Percentiles rank a stretch among this genome's conserved stretches.
phyloP scores from a whole-genome alignment of 2,888 invertebrate species.

The Lasioglossum morio region DNA sequence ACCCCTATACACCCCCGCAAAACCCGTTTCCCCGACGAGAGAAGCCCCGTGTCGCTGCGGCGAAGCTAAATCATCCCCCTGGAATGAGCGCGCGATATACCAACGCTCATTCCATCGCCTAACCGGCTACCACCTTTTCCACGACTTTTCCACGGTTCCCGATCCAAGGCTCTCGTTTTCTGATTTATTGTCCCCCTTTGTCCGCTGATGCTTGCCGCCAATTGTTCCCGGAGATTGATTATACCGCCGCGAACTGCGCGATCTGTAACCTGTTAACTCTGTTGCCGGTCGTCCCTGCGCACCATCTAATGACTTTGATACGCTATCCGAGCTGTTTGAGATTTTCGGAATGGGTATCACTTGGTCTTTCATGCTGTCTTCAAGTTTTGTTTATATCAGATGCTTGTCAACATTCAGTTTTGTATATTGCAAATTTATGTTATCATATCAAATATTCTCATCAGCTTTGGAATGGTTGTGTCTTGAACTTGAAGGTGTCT shows the following conservation, averaged over 20 bases:
- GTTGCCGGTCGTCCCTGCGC: neutral
- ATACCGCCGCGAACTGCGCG: neutral
- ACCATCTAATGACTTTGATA: neutral
- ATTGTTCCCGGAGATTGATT: slow-evolving; percentile 9
- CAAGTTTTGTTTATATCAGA: neutral
- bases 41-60: slow-evolving; percentile 42
- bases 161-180: slow-evolving; percentile 17
- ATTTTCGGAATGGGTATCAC: neutral
- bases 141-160: slow-evolving; percentile 27
- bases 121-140: slow-evolving; percentile 23
- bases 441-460: no score
- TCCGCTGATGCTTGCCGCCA: slow-evolving; percentile 10
- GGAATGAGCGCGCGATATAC: slow-evolving; percentile 52
- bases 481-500: no score
- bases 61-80: slow-evolving; percentile 75
- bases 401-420: no score
- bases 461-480: no score
- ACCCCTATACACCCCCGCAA: neutral
- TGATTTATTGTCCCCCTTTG: slow-evolving; percentile 45
- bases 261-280: neutral
- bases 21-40: neutral
- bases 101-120: slow-evolving; percentile 38
- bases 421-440: no score
- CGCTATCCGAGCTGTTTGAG: neutral
- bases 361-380: neutral